Percentiles rank a stretch among this genome's conserved stretches.
These are phyloP conservation scores for Drosophila repletoides DNA, from an alignment of 1,140 invertebrate species.

Conservation along the genomic window DNA sequence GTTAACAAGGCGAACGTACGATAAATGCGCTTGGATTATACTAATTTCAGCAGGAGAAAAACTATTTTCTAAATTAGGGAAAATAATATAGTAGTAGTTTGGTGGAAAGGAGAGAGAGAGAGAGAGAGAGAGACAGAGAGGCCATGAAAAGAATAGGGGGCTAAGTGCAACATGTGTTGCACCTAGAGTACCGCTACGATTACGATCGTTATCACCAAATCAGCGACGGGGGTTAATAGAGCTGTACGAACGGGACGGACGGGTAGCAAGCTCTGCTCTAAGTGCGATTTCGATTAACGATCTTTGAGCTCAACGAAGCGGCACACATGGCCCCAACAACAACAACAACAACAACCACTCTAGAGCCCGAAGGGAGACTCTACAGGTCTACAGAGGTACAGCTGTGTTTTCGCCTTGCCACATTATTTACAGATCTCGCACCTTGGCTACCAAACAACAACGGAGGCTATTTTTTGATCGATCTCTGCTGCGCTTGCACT, in stretches of 20 bases:
- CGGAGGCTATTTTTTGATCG: constrained; percentile 18
- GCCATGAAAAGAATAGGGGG: not conserved
- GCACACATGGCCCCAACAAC: constrained; percentile 62
- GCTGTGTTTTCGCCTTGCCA: constrained; percentile 49
- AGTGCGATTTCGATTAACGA: constrained; percentile 47
- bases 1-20: constrained; percentile 51
- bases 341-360: no score
- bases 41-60: constrained; percentile 54
- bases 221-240: constrained; percentile 71
- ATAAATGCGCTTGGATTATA: constrained; percentile 58
- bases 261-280: not conserved
- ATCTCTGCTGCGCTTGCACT: constrained; percentile 61
- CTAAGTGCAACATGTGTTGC: constrained; percentile 71
- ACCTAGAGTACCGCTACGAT: constrained; percentile 65
- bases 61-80: constrained; percentile 71
- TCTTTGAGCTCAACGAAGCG: constrained; percentile 18
- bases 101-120: no score
- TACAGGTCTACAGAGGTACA: not conserved
- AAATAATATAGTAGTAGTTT: constrained; percentile 64
- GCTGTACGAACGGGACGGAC: constrained; percentile 40
- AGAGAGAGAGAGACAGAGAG: not conserved
- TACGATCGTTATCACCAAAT: constrained; percentile 81
- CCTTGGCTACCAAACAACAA: constrained; percentile 51
- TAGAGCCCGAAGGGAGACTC: not conserved
- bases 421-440: constrained; percentile 76